phyloP scores from a whole-genome alignment of 2,797 vertebrate genomes.

The Brachyalestes nurse region DNA sequence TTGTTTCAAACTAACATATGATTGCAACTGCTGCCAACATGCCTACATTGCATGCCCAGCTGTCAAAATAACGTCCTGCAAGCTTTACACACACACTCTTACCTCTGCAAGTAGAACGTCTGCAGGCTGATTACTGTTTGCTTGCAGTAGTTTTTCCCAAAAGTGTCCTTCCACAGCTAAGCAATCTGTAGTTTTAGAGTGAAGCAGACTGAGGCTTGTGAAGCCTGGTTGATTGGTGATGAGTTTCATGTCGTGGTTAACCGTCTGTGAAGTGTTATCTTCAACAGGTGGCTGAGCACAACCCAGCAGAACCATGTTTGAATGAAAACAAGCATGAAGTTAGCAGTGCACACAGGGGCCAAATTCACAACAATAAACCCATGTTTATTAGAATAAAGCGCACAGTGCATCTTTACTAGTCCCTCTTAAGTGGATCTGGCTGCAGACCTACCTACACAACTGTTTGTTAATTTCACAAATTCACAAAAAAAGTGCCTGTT shows the following conservation, averaged over 20 bases:
- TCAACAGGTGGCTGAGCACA: conserved; percentile 74
- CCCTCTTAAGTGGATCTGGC: too few relatives aligned
- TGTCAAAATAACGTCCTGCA: not conserved
- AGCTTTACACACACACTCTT: conserved; percentile 4
- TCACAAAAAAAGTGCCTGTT: too few relatives aligned
- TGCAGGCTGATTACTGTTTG: not conserved
- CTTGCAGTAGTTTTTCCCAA: conserved; percentile 14
- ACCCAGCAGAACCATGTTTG: conserved; percentile 31
- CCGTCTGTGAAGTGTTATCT: conserved; percentile 78
- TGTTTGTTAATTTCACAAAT: too few relatives aligned
- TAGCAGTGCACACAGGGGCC: not conserved
- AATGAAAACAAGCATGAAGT: conserved; percentile 49
- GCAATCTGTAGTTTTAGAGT: not conserved
- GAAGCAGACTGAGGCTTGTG: conserved; percentile 63
- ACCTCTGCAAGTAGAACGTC: conserved; percentile 31
- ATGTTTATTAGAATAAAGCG: not conserved
- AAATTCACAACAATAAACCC: not conserved
- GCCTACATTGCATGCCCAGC: not conserved
- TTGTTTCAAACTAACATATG: not conserved
- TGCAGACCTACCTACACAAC: too few relatives aligned
- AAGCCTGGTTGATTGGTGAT: conserved; percentile 74
- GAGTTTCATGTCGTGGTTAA: conserved; percentile 81
- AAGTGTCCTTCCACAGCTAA: not conserved
- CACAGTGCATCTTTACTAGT: too few relatives aligned
- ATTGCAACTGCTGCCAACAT: not conserved